Evolutionary conservation across 2,113 vertebrate genomes (phyloP).

Genomic region (Manacus vitellinus): DNA sequence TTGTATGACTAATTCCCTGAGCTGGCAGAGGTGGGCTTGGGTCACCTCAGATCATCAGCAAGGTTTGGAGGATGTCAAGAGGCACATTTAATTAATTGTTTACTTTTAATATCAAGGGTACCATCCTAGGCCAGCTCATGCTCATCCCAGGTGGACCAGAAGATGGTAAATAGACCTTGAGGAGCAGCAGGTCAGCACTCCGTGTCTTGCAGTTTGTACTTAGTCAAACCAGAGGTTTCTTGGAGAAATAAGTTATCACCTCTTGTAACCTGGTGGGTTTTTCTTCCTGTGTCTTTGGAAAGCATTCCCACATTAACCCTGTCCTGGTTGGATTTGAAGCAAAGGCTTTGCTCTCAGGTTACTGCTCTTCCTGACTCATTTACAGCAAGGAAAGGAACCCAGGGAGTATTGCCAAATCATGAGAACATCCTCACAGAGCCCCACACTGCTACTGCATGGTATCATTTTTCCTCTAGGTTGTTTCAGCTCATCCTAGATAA

Average conservation of each 20-base stretch:
- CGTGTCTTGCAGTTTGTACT: not conserved
- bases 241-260: not conserved
- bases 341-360: not conserved
- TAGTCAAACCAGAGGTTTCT: not conserved
- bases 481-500: not conserved
- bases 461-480: not conserved
- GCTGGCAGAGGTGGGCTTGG: not conserved
- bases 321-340: not conserved
- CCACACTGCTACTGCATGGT: not conserved
- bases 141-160: rapidly evolving
- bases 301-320: not conserved
- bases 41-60: not conserved
- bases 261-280: not conserved
- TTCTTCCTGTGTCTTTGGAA: not conserved
- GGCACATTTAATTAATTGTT: not conserved
- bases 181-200: not conserved
- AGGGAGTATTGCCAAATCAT: not conserved
- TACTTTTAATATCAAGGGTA: not conserved
- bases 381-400: not conserved
- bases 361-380: not conserved
- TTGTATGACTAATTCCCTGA: not conserved
- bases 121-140: not conserved
- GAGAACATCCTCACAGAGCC: not conserved
- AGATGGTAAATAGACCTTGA: rapidly evolving
- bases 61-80: not conserved